Base-by-base conservation (phyloP, 1,140 invertebrate species). In the Drosophila seguyi region DNA sequence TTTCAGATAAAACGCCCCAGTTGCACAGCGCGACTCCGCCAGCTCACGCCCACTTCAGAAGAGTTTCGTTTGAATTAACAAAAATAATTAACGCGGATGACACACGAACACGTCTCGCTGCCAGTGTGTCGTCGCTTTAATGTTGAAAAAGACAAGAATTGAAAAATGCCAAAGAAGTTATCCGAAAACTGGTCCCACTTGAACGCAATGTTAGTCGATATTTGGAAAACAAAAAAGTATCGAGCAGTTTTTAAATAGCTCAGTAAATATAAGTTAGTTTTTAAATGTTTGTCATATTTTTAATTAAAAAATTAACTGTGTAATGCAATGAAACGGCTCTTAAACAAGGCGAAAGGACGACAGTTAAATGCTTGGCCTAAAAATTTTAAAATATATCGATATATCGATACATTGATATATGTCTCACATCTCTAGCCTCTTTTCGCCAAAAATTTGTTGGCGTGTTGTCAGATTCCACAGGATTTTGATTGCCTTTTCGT, bases 381-480 rank as follows among this genome's bases (percentile, higher is more conserved):
- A 41, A n/a, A n/a, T n/a, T n/a, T n/a, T n/a, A n/a, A n/a, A 22
- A 22, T 16, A 27, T 27, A 29, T 13, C 25, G 25, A 50, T 29
- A 3, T 11, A 50, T 14, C 48, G 48, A 50, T 50, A 13, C 18
- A 10, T 13, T 29, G 0, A 50, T 7, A 13, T 31, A 39, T n/a
- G 52, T 42, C 18, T 41, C 57, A 18, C 41, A 50, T 50, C 48
- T 1, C 48, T 31, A 50, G 6, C 48, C 3, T 52, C 47, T 77
- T 81, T 76, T 81, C 84, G 84, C 84, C 84, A 84, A 88, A 88
- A 68, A 38, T 67, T 88, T 84, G 84, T 80, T 88, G 85, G 85
- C 84, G 84, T 88, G 84, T 84, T 86, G 83, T 83, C 84, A 86
- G 66, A 66, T 87, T 75, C 75, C 65, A 41, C 44, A 56, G 48